Base-by-base conservation (phyloP, 2,888 invertebrate genomes). In the Sympetrum striolatum region DNA sequence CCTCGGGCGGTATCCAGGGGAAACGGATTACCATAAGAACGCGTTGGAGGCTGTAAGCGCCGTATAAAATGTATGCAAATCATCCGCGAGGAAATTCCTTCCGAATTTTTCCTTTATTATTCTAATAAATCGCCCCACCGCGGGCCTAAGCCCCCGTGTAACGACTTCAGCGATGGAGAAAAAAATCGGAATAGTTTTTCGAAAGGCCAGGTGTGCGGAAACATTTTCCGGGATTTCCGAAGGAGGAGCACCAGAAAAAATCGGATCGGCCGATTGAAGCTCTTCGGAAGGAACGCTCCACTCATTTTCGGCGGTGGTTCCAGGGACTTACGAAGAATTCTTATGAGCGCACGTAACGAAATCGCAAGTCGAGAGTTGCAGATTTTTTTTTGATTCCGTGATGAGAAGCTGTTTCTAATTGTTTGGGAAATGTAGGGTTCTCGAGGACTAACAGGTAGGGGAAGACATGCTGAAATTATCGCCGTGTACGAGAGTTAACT, bases 61-160 rank as follows among this genome's bases (percentile, higher is more conserved):
- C 58, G 35, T 58, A 44, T 44, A 35, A 86, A 86, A 60, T 86
- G 37, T 86, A 86, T 86, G 86, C 86, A 86, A 86, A 86, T 86
- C 86, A 86, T 60, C 86, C 37, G 86, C 37, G 86, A 35, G 58
- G 60, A 35, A 86, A 86, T 35, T 58, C 37, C 64, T 60, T 64
- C 37, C 39, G 60, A 60, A 60, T 73, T 73, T 73, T 73, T 37
- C 37, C 58, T 58, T 64, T 81, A 60, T 86, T 86, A 86, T 86
- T 12, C 60, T 86, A 64, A 86, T 86, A 37, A 58, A 86, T 86
- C 86, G 60, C n/a, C n/a, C 64, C 86, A 15, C 37, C 37, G 73
- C 64, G 58, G 37, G 48, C 18, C 22, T 53, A 58, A 82, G 44
- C 58, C 37, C 22, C 86, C 37, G 37, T 22, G 60, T 86, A 86